Evolutionary conservation across 2,797 vertebrate genomes (phyloP).

Genomic region (Perdix hodgsoniae): DNA sequence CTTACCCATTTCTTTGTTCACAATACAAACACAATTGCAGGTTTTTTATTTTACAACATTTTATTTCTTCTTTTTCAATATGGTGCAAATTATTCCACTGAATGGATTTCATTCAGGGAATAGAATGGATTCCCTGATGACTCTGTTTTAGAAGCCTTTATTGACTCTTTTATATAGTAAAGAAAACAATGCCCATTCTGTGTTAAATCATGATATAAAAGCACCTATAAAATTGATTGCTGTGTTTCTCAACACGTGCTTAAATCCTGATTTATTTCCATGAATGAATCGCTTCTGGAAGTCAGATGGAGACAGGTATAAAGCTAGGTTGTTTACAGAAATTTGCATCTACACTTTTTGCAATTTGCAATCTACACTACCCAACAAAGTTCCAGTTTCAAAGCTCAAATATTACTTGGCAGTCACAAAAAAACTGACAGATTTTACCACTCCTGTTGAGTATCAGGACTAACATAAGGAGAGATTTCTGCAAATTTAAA

Average conservation of each 20-base stretch:
- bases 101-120: not conserved
- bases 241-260: not conserved
- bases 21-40: not conserved
- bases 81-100: not conserved
- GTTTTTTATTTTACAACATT: not conserved
- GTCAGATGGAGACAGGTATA: not conserved
- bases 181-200: slow-evolving; percentile 43
- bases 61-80: not conserved
- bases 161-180: slow-evolving; percentile 29
- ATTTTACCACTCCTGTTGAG: not conserved
- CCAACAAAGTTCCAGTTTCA: not conserved
- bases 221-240: slow-evolving; percentile 44
- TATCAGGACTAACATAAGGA: not conserved
- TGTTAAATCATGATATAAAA: slow-evolving; percentile 58
- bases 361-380: too few species aligned
- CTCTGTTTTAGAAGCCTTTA: slow-evolving; percentile 25
- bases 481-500: not conserved
- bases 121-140: slow-evolving; percentile 2
- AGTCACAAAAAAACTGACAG: not conserved
- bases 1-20: not conserved
- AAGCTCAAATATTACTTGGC: not conserved
- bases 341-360: not conserved
- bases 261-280: slow-evolving; percentile 38
- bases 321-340: not conserved
- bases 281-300: not conserved